A percentile compares a stretch with the other conserved stretches of the same genome.
These are phyloP conservation scores for Neoaliturus tenellus DNA, from an alignment of 2,888 invertebrate species.

Conservation along the genomic window DNA sequence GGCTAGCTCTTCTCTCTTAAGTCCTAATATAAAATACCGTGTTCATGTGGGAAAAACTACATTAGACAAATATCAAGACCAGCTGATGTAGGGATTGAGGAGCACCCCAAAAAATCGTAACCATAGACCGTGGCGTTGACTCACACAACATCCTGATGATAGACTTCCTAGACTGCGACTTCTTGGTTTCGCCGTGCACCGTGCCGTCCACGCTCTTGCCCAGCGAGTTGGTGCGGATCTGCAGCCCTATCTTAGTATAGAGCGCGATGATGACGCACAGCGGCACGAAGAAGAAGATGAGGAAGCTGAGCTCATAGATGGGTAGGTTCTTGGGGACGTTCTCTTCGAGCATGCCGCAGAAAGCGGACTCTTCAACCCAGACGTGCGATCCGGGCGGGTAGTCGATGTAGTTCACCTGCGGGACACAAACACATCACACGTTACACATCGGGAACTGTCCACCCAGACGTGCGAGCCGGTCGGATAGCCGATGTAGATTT, in stretches of 20 bases:
- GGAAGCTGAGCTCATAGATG: slow-evolving; percentile 86
- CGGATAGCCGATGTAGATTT: slow-evolving; percentile 86
- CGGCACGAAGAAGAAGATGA: slow-evolving; percentile 88
- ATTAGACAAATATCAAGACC: too few relatives aligned
- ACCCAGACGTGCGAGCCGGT: slow-evolving; percentile 73
- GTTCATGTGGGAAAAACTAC: too few relatives aligned
- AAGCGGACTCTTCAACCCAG: slow-evolving; percentile 81
- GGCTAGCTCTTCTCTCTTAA: too few relatives aligned
- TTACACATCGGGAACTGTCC: too few relatives aligned
- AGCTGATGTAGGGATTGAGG: too few relatives aligned
- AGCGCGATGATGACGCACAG: slow-evolving; percentile 84
- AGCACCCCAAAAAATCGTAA: too few relatives aligned
- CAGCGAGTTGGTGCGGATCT: slow-evolving; percentile 76
- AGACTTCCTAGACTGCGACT: slow-evolving; percentile 82
- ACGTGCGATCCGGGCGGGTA: slow-evolving; percentile 79
- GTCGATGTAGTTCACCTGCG: slow-evolving; percentile 80
- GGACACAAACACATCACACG: neutral
- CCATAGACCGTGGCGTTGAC: too few relatives aligned
- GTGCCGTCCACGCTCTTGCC: slow-evolving; percentile 78
- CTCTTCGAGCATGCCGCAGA: slow-evolving; percentile 83
- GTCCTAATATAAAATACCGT: too few relatives aligned
- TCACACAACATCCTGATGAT: slow-evolving; percentile 70
- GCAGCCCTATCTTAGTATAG: slow-evolving; percentile 86
- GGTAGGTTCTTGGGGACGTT: slow-evolving; percentile 78
- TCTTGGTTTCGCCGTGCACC: slow-evolving; percentile 81